phyloP scores from a whole-genome alignment of 1,140 invertebrate genomes.

The Dysdera silvatica region DNA sequence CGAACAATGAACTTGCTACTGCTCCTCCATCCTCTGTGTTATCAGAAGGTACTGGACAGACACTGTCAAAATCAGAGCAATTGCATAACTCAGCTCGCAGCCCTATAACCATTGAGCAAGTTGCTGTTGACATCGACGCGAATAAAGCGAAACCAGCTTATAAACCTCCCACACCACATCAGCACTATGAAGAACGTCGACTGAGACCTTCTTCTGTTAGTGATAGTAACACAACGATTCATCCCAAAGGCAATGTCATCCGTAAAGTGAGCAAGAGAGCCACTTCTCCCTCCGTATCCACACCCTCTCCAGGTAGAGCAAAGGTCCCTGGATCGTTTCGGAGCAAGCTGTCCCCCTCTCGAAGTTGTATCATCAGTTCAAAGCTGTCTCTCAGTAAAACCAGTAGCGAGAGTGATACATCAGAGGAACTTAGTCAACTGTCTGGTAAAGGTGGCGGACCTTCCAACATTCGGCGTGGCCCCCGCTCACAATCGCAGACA shows the following conservation, averaged over 20 bases:
- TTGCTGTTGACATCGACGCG: constrained; percentile 1
- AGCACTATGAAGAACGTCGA: constrained; percentile 26
- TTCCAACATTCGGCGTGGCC: too few species aligned
- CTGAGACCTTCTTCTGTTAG: constrained; percentile 18
- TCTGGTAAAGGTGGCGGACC: too few species aligned
- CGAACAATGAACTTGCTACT: background rate
- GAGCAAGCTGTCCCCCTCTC: constrained; percentile 18
- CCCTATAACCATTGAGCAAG: constrained; percentile 27
- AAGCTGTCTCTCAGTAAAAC: constrained; percentile 9
- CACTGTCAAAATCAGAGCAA: constrained; percentile 24
- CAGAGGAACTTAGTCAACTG: constrained; percentile 15
- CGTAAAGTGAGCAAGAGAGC: constrained; percentile 26
- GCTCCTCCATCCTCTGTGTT: constrained; percentile 20
- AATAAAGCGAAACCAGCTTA: background rate
- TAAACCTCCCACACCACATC: constrained; percentile 9
- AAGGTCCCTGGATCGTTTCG: constrained; percentile 16
- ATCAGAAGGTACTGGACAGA: constrained; percentile 18
- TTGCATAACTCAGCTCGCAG: constrained; percentile 16
- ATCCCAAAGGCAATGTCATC: constrained; percentile 22
- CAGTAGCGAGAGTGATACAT: constrained; percentile 27
- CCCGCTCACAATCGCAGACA: too few species aligned
- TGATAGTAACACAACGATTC: constrained; percentile 17
- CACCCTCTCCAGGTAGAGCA: constrained; percentile 10
- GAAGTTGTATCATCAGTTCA: constrained; percentile 22
- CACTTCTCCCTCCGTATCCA: constrained; percentile 10